Conservation (phyloP, 2,797 vertebrate species). For the Brachyrhaphis roseni region DNA sequence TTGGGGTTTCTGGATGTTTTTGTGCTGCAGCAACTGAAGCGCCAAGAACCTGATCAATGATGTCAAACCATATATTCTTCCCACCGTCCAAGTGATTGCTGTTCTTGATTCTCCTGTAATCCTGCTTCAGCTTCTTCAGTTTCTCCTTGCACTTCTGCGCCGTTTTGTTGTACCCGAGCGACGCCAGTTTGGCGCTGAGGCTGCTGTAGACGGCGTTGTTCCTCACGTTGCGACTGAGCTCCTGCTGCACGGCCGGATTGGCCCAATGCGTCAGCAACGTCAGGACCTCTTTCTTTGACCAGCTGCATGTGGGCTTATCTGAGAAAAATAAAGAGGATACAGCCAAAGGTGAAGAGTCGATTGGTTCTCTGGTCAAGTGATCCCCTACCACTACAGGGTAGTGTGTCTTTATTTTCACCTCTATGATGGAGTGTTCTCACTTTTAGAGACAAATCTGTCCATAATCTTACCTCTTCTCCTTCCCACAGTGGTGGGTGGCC, state of each 20-base stretch:
- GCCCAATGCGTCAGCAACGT: constrained; percentile 47
- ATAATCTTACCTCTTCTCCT: constrained; percentile 4
- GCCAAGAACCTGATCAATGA: constrained; percentile 39
- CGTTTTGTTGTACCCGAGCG: constrained; percentile 39
- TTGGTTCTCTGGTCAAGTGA: background rate
- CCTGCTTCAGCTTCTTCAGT: constrained; percentile 47
- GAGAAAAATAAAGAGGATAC: background rate
- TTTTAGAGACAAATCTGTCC: background rate
- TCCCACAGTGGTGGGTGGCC: background rate
- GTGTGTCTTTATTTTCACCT: background rate
- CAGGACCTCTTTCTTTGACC: constrained; percentile 47
- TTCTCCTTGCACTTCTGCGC: constrained; percentile 48
- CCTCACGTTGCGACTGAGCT: constrained; percentile 39
- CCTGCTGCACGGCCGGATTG: constrained; percentile 35
- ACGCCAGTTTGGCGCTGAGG: constrained; percentile 33
- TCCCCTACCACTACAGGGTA: background rate
- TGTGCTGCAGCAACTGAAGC: constrained; percentile 5
- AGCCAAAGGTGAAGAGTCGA: background rate
- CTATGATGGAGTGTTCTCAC: background rate
- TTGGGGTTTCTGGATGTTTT: background rate
- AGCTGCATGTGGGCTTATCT: constrained; percentile 24
- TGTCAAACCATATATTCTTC: constrained; percentile 33
- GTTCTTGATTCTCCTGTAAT: constrained; percentile 45
- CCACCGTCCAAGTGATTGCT: constrained; percentile 1
- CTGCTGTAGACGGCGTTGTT: constrained; percentile 35